Evolutionary conservation across 2,888 invertebrate species (phyloP), one percentile per base, ranked within the genome.

Genomic region (Bellardia pandia): DNA sequence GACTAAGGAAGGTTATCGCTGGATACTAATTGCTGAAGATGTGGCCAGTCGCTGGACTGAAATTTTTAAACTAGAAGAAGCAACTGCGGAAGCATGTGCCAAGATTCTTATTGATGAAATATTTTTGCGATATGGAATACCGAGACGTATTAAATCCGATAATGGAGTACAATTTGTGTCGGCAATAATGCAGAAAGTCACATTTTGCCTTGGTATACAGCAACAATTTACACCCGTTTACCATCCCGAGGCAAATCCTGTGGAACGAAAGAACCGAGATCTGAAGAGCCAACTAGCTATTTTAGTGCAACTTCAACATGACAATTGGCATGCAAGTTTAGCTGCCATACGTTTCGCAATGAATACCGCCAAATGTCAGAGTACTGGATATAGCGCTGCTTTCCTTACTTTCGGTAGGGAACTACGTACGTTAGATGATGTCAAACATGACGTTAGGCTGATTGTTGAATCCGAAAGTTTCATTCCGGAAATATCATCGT

Each of bases 161-260:
- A 93, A 93, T 16, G 93, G 93, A 0, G 77, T 89, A 0, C 92
- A 93, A 60, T 92, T 93, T 77, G 89, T 93, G 0, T 90, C 90
- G 3, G 89, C 87, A 0, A 86, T 92, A 0, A 92, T 93, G 91
- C 93, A 93, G 69, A 88, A 92, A 66, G 66, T 91, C 0, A 62
- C 72, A 2, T 80, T 80, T 64, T 88, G 81, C 62, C 14, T 88
- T 1, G 85, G 60, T 0, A 89, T 88, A 23, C 66, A 88, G 11
- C 88, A 89, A 42, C 77, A 62, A 8, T 86, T 86, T 33, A 88
- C 89, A 1, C 86, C 89, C 0, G 72, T 88, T 1, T 89, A 88
- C 53, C 88, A 90, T 37, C 82, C 88, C 1, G 86, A 89, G 86
- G 82, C 87, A 2, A 89, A 89, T 53, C 85, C 89, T 0, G 86